Conservation (phyloP, 1,140 invertebrate species). For the Scaptomyza montana region DNA sequence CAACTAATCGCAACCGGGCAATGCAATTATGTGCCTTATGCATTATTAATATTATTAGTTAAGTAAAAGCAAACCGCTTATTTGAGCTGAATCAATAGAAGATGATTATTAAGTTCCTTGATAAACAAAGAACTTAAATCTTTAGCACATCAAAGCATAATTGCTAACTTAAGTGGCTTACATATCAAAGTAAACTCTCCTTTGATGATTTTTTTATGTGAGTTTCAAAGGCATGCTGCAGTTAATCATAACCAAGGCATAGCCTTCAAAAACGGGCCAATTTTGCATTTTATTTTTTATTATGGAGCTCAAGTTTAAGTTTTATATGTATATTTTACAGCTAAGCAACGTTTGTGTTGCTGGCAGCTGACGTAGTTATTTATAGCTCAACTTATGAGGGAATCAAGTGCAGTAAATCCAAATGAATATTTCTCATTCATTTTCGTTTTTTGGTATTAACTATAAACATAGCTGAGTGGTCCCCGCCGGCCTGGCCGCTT, state of each 20-base stretch:
- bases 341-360: neutral
- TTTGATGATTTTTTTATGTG: neutral
- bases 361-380: conserved; percentile 31
- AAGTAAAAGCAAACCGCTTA: conserved; percentile 11
- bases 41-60: neutral
- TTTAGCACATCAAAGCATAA: no score
- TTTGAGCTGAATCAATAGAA: neutral
- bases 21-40: no score
- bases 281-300: neutral
- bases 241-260: neutral
- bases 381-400: conserved; percentile 48
- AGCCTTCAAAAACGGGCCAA: neutral
- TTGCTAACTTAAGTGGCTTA: neutral
- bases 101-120: neutral
- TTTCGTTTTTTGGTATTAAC: conserved; percentile 25
- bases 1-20: conserved; percentile 8
- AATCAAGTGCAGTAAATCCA: conserved; percentile 30
- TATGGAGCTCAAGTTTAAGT: neutral
- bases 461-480: conserved; percentile 27
- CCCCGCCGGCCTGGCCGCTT: conserved; percentile 63
- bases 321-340: neutral
- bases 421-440: conserved; percentile 10
- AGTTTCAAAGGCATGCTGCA: neutral
- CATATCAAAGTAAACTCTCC: neutral
- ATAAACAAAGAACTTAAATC: no score